Evolutionary conservation across 2,888 invertebrate genomes (phyloP), one percentile per base, ranked within the genome.

Genomic region (Nemotelus pantherinus): DNA sequence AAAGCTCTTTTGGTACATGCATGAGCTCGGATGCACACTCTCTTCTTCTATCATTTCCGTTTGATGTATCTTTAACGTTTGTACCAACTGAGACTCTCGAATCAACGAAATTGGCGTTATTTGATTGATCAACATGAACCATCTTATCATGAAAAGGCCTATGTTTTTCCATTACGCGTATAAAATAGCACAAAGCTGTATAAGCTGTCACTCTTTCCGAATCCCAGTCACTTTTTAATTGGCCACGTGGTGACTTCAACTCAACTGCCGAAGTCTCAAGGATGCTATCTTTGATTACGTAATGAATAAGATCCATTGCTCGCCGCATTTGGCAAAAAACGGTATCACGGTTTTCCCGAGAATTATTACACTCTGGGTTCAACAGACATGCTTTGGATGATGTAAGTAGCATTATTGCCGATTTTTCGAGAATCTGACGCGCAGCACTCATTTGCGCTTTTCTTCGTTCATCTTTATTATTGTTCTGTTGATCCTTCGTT

Each of bases 301-400:
- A 96, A 88, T 98, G 98, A 82, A 99, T 96, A 81, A 98, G 91
- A 88, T 99, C 98, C 93, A 99, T 95, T 44, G 99, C 97, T 80
- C 97, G 91, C 80, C 98, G 90, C 95, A 99, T 99, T 88, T 98
- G 97, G 86, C 96, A 96, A 89, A 99, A 99, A 65, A 99, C 98
- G 0, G 98, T 98, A 87, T 99, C 98, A 6, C 99, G 91, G 87
- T 98, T 99, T 87, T 97, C 97, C 81, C 95, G 91, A 0, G 98
- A 96, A 76, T 96, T 93, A 70, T 93, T 92, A 86, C 97, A 95
- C 82, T 98, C 97, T 41, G 98, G 97, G 88, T 99, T 98, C 83
- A 98, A 90, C 81, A 99, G 89, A 85, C 97, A 96, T 39, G 97
- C 94, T 91, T 99, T 99, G 81, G 98, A 98, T 53, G 99, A 96